Percentiles rank a stretch among this genome's conserved stretches.
Evolutionary conservation across 2,113 vertebrate genomes (phyloP).

Genomic region (Crocuta crocuta): DNA sequence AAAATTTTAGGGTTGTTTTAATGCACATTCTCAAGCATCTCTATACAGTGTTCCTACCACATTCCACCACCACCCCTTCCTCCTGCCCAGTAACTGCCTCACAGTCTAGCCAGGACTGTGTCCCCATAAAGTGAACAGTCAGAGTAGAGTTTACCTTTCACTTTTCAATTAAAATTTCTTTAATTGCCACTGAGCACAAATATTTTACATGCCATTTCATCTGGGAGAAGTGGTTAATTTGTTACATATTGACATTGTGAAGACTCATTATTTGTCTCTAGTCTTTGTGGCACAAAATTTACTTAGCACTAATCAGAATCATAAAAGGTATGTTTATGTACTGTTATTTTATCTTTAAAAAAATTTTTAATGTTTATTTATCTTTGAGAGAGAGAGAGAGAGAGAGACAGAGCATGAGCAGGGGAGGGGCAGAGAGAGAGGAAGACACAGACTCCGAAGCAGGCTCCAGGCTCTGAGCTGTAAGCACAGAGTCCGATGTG

Average conservation of each 20-base stretch:
- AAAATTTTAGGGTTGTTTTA: neutral
- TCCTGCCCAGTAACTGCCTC: neutral
- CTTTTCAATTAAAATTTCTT: slow-evolving; percentile 33
- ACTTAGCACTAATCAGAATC: neutral
- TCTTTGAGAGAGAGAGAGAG: too few relatives aligned
- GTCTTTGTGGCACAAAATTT: neutral
- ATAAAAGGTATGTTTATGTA: neutral
- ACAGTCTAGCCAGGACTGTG: neutral
- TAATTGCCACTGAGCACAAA: neutral
- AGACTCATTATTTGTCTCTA: neutral
- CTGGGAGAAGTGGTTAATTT: neutral
- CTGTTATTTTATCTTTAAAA: too few relatives aligned
- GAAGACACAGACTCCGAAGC: too few relatives aligned
- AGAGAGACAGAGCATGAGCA: too few relatives aligned
- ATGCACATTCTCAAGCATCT: neutral
- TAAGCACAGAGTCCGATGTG: too few relatives aligned
- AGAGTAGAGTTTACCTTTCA: neutral
- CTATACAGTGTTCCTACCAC: neutral
- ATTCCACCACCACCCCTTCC: fast-evolving
- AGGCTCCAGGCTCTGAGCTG: too few relatives aligned
- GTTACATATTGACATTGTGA: neutral
- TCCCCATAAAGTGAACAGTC: neutral
- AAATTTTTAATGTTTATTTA: too few relatives aligned
- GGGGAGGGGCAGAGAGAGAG: too few relatives aligned
- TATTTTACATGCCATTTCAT: neutral